Evolutionary conservation across 2,888 invertebrate genomes (phyloP), one percentile per base, ranked within the genome.

Genomic region (Perizoma flavofasciatum): DNA sequence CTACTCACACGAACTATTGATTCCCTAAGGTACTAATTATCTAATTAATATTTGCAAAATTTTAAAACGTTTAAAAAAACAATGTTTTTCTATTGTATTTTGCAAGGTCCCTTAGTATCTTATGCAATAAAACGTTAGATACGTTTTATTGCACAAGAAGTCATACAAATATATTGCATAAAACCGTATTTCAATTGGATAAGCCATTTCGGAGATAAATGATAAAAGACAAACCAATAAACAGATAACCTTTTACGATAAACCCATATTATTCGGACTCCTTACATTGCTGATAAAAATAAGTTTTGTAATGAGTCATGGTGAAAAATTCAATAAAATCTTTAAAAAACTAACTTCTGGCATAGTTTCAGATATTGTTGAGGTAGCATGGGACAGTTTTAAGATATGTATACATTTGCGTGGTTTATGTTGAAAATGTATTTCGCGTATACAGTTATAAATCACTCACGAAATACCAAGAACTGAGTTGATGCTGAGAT

Each of bases 1-100:
- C 78, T 74, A 77, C 73, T 6, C 37, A 77, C 71, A 71, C 72
- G 74, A 74, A 72, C 70, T 78, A 79, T 80, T 77, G 82, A 82
- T 81, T 78, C 49, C 40, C 11, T 22, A 22, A 8, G 32, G 22
- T 22, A 22, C 22, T 22, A 22, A 3, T 22, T 22, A 22, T 22
- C 3, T 22, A 2, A 2, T 22, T 22, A n/a, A n/a, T n/a, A n/a
- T 22, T 22, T 22, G 22, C 22, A 22, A 22, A 22, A 22, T 22
- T 22, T 22, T 22, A 2, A 22, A 22, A 22, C 22, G 1, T 22
- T 22, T 22, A 22, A 22, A 22, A 22, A 22, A 22, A 22, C 22
- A 22, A 22, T 22, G 22, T 22, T n/a, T n/a, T n/a, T n/a, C n/a
- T n/a, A n/a, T n/a, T n/a, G n/a, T n/a, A n/a, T n/a, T n/a, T n/a